phyloP scores from a whole-genome alignment of 2,113 vertebrate species.

The Hydrolagus affinis region DNA sequence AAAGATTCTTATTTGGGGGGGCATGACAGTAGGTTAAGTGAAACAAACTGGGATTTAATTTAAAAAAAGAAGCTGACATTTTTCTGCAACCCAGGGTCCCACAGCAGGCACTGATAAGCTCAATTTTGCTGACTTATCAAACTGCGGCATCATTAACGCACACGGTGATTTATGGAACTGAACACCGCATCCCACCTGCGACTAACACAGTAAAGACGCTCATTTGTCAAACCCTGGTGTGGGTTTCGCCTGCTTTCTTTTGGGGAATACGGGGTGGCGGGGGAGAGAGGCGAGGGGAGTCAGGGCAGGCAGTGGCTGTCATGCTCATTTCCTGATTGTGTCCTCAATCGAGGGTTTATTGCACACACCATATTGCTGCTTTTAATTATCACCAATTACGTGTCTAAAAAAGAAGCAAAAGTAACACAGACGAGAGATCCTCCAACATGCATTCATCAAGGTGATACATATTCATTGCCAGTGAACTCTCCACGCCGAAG shows the following conservation, averaged over 20 bases:
- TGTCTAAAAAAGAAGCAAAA: neutral
- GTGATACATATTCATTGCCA: neutral
- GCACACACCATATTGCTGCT: conserved; percentile 12
- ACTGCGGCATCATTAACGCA: conserved; percentile 53
- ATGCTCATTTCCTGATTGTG: conserved; percentile 39
- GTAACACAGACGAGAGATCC: neutral
- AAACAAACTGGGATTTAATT: neutral
- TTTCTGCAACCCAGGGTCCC: conserved; percentile 41
- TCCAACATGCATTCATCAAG: neutral
- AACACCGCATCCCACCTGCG: conserved; percentile 50
- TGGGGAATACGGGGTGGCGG: conserved; percentile 33
- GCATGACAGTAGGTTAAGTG: too few relatives aligned
- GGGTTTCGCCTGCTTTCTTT: conserved; percentile 38
- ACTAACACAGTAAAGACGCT: conserved; percentile 49
- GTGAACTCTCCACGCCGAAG: neutral
- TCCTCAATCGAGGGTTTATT: neutral
- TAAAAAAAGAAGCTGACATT: conserved; percentile 36
- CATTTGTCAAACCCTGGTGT: conserved; percentile 42
- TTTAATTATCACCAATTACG: neutral
- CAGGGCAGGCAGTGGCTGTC: neutral
- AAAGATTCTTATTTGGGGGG: too few relatives aligned
- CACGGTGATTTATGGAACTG: conserved; percentile 57
- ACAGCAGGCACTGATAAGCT: conserved; percentile 45
- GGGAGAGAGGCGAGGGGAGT: too few relatives aligned
- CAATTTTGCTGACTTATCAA: conserved; percentile 50